Evolutionary conservation across 2,888 invertebrate genomes (phyloP), one percentile per base, ranked within the genome.

Genomic region (Harpagoxenus sublaevis): DNA sequence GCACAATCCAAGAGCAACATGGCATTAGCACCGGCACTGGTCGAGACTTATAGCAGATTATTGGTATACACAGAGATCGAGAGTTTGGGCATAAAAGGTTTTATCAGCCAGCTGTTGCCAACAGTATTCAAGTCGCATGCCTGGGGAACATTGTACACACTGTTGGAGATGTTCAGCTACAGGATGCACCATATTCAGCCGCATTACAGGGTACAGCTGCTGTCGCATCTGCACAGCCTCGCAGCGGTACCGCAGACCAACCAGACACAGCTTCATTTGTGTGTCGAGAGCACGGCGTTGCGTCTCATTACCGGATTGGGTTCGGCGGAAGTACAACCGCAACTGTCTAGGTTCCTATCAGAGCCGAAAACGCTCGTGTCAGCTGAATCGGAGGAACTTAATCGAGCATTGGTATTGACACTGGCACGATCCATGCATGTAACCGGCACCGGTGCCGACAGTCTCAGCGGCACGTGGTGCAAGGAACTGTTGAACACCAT

Each of bases 51-150:
- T 95, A 98, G 98, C 84, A 96, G 99, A 74, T 95, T 99, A 23
- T 95, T 99, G 75, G 99, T 99, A 0, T 99, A 99, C 93, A 99
- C 98, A 10, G 99, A 99, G 96, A 99, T 99, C 79, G 99, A 99
- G 95, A 98, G 99, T 23, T 96, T 99, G 73, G 99, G 99, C 48
- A 99, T 99, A 87, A 99, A 99, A 95, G 99, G 98, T 77, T 99
- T 99, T 94, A 98, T 99, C 90, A 98, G 98, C 94, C 98, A 99
- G 95, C 95, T 99, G 63, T 95, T 99, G 88, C 99, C 99, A 0
- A 98, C 97, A 42, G 99, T 99, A 57, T 98, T 98, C 94, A 98
- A 98, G 94, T 97, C 97, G 18, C 98, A 99, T 92, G 98, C 98
- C 0, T 98, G 98, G 99, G 98, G 98, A 35, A 99, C 98, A 81